Percentiles rank a stretch among this genome's conserved stretches.
These are phyloP conservation scores for Cheilosia soror DNA, from an alignment of 2,888 invertebrate species.

Conservation along the genomic window DNA sequence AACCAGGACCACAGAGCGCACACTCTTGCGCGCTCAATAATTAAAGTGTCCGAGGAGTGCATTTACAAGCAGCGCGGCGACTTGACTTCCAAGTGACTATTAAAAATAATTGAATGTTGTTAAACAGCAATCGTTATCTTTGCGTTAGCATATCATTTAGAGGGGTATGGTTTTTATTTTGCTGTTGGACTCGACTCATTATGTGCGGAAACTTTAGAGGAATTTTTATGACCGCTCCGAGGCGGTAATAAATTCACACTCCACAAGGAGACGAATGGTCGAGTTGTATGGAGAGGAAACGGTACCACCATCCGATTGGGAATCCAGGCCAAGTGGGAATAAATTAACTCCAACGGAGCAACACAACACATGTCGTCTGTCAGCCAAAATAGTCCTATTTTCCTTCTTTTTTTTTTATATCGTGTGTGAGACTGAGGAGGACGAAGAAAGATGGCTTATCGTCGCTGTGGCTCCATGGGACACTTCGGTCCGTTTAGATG, in stretches of 20 bases:
- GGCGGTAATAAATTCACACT: slow-evolving; percentile 72
- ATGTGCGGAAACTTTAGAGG: slow-evolving; percentile 35
- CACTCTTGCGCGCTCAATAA: slow-evolving; percentile 54
- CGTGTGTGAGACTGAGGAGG: not conserved
- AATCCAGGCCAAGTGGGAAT: slow-evolving; percentile 61
- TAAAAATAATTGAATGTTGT: slow-evolving; percentile 76
- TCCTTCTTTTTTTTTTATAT: not conserved
- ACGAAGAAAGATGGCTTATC: slow-evolving; percentile 63
- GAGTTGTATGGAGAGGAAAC: slow-evolving; percentile 41
- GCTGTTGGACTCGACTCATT: slow-evolving; percentile 26
- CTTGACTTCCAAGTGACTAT: slow-evolving; percentile 74
- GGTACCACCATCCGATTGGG: slow-evolving; percentile 25
- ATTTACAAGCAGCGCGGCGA: slow-evolving; percentile 72
- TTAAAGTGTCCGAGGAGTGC: slow-evolving; percentile 75
- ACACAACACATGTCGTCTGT: slow-evolving; percentile 73
- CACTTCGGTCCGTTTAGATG: slow-evolving; percentile 44
- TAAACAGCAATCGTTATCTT: slow-evolving; percentile 76
- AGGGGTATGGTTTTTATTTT: not conserved
- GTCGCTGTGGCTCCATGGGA: slow-evolving; percentile 50
- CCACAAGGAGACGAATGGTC: slow-evolving; percentile 58
- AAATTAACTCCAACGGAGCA: slow-evolving; percentile 68
- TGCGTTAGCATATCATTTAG: slow-evolving; percentile 75
- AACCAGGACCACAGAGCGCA: not conserved
- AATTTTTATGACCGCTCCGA: slow-evolving; percentile 61
- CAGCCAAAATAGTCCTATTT: slow-evolving; percentile 24